Evolutionary conservation across 2,888 invertebrate genomes (phyloP), one percentile per base, ranked within the genome.

Genomic region (Plagodis pulveraria): DNA sequence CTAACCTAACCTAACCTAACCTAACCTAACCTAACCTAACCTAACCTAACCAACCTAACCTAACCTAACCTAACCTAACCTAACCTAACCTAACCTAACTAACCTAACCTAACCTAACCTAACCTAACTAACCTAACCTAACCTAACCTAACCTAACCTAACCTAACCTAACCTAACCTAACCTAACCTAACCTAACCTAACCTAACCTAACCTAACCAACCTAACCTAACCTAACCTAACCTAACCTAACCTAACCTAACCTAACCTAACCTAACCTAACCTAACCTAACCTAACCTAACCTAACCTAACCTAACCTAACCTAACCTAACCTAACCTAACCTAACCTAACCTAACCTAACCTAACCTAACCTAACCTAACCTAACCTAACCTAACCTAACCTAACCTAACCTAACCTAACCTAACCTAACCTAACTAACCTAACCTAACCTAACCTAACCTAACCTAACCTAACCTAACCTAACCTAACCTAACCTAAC

Each of bases 91-190:
- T 50, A 50, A 50, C 50, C 50, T 50, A 50, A 50, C 66, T 58
- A 63, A 63, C 58, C 56, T 63, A 50, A 50, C 50, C 50, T 50
- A 50, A 50, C 50, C 43, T 43, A 50, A 50, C 50, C 50, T 50
- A 50, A 50, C 50, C 50, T 50, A 50, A 50, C 50, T 43, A 43
- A 50, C 42, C 50, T 51, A 51, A 60, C 50, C 45, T 33, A 50
- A 59, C 55, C 59, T 55, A 50, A 55, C 55, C 59, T 50, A 50
- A 59, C 51, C 55, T 51, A 56, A 55, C 50, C 56, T 48, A 60
- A 55, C 55, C 55, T 50, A 50, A 50, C 50, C 50, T 50, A 50
- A 50, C 50, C 50, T 50, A 50, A 50, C 50, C 50, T 50, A 50
- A 50, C 50, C 50, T 50, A 50, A 50, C 50, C 50, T 50, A 49